Evolutionary conservation across 2,888 invertebrate genomes (phyloP), one percentile per base, ranked within the genome.

Genomic region (Rotaria socialis): DNA sequence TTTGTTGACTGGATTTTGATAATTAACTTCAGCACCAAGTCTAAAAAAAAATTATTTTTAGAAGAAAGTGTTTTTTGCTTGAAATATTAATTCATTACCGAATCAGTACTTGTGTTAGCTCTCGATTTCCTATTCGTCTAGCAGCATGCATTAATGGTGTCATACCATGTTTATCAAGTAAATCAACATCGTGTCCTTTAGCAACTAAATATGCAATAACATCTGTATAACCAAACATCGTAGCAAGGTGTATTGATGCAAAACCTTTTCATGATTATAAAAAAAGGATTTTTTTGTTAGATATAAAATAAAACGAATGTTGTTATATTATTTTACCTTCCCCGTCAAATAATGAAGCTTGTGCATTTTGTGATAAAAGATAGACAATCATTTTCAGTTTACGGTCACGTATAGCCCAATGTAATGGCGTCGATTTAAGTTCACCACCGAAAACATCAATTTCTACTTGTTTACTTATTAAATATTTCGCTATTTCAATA

Each of bases 71-170:
- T 35, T 35, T 35, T 35, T 35, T 35, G 2, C 35, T 35, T 35
- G 35, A 35, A 35, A 35, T 35, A 35, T 50, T 14, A 50, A 50
- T 14, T 11, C 8, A 14, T 67, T 67, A 67, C 67, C 47, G 80
- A 80, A 99, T 92, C 88, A 99, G 92, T 89, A 99, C 92, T 86
- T 97, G 94, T 24, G 96, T 94, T 0, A 99, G 98, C 92, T 99
- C 98, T 90, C 96, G 93, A 88, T 95, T 96, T 27, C 19, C 35
- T 27, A 27, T 67, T 67, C 6, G n/a, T 14, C 2, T 35, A 16
- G 16, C 35, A 58, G 96, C 94, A 97, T 97, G 98, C 98, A 99
- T 99, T n/a, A 97, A 93, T 85, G 98, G 95, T 27, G 98, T 98
- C 96, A 98, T 97, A 88, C 97, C 97, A 89, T 95, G 95, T 88